Conservation (phyloP, 2,888 invertebrate species). For the Biston stratarius region DNA sequence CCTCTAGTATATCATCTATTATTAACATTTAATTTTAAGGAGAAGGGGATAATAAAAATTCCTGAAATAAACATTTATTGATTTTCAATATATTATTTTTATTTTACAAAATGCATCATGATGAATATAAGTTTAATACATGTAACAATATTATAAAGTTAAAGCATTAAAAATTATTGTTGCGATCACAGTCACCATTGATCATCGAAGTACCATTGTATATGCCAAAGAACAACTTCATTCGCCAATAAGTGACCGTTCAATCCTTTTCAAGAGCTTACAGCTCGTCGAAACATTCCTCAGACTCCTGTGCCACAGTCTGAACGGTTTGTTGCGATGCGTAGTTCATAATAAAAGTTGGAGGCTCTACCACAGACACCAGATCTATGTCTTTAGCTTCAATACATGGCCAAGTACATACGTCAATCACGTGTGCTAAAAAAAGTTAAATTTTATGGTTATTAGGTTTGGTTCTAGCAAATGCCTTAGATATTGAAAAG, state of each 20-base stretch:
- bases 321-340: neutral
- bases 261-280: neutral
- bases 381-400: constrained; percentile 8
- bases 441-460: neutral
- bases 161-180: neutral
- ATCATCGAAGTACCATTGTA: neutral
- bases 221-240: neutral
- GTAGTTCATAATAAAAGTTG: neutral
- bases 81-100: neutral
- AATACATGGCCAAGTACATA: constrained; percentile 62
- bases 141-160: neutral
- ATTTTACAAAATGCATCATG: neutral
- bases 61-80: neutral
- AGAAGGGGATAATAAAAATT: neutral
- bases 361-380: neutral
- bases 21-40: no score
- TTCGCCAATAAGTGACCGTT: neutral
- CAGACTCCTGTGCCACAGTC: neutral
- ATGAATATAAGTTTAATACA: neutral
- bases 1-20: neutral
- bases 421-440: constrained; percentile 51
- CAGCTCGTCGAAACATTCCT: neutral
- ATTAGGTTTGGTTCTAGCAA: no score
- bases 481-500: no score
- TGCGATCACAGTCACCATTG: no score